Conservation (phyloP, 2,113 vertebrate genomes). For the Siniperca knerii region DNA sequence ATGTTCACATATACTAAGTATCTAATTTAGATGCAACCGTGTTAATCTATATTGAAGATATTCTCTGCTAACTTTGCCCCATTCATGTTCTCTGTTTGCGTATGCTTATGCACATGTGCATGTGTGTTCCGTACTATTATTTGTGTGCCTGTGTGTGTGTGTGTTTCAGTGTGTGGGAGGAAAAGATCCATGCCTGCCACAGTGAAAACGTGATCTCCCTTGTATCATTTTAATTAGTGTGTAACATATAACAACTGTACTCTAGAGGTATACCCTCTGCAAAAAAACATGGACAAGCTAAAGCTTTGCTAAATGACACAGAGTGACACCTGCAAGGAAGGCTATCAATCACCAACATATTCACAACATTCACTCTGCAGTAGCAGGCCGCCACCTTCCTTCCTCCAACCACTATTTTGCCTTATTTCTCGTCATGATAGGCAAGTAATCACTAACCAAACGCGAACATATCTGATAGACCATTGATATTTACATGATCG, state of each 20-base stretch:
- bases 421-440: background rate
- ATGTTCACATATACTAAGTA: slow-evolving; percentile 34
- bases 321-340: background rate
- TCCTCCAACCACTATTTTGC: background rate
- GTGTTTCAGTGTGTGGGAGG: slow-evolving; percentile 63
- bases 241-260: slow-evolving; percentile 48
- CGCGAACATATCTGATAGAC: background rate
- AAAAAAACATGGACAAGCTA: slow-evolving; percentile 2
- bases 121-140: slow-evolving; percentile 19
- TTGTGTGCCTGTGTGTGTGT: slow-evolving; percentile 8
- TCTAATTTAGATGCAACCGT: slow-evolving; percentile 42
- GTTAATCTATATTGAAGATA: slow-evolving; percentile 40
- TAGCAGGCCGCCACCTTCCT: background rate
- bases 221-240: slow-evolving; percentile 69
- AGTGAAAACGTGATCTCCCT: slow-evolving; percentile 57
- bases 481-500: background rate
- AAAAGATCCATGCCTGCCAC: slow-evolving; percentile 37
- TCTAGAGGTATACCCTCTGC: slow-evolving; percentile 29
- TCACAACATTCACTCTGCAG: background rate
- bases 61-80: slow-evolving; percentile 19
- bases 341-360: slow-evolving; percentile 19
- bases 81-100: slow-evolving; percentile 21
- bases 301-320: slow-evolving; percentile 23
- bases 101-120: background rate
- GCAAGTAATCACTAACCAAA: background rate